phyloP scores from a whole-genome alignment of 2,113 vertebrate genomes.

The Pluvianellus socialis region DNA sequence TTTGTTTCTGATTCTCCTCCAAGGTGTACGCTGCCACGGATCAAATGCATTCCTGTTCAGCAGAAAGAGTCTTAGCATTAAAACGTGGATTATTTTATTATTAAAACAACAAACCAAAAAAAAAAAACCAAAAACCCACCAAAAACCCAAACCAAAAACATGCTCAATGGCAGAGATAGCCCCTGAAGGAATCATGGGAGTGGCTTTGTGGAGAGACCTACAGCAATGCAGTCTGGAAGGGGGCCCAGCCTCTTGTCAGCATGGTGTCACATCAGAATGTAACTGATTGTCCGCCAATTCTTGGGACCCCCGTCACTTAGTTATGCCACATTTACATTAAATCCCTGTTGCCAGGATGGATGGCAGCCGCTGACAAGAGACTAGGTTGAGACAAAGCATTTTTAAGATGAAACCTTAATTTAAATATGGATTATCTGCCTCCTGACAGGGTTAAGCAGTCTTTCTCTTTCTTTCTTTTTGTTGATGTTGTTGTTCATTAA shows the following conservation, averaged over 20 bases:
- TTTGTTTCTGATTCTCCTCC: slow-evolving; percentile 4
- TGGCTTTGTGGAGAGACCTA: slow-evolving; percentile 76
- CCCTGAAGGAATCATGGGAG: slow-evolving; percentile 67
- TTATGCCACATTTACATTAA: slow-evolving; percentile 73
- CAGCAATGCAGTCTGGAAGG: slow-evolving; percentile 76
- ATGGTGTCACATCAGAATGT: slow-evolving; percentile 77
- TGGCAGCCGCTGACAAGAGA: slow-evolving; percentile 65
- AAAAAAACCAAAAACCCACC: not conserved
- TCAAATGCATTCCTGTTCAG: not conserved
- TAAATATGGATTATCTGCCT: slow-evolving; percentile 61
- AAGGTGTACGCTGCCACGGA: not conserved
- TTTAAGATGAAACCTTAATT: slow-evolving; percentile 62
- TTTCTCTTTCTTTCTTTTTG: slow-evolving; percentile 18
- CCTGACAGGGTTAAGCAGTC: slow-evolving; percentile 36
- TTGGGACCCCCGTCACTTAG: slow-evolving; percentile 71
- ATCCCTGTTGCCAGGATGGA: slow-evolving; percentile 67
- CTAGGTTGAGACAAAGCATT: slow-evolving; percentile 61
- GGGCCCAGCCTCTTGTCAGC: slow-evolving; percentile 73
- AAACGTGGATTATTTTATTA: slow-evolving; percentile 19
- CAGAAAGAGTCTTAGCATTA: not conserved
- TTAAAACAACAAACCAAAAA: not conserved
- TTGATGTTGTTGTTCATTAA: slow-evolving; percentile 40
- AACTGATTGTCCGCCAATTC: slow-evolving; percentile 72
- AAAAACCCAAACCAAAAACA: not conserved
- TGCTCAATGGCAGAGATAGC: slow-evolving; percentile 52